Base-by-base conservation (phyloP, 2,113 vertebrate species). In the Pithys albifrons region DNA sequence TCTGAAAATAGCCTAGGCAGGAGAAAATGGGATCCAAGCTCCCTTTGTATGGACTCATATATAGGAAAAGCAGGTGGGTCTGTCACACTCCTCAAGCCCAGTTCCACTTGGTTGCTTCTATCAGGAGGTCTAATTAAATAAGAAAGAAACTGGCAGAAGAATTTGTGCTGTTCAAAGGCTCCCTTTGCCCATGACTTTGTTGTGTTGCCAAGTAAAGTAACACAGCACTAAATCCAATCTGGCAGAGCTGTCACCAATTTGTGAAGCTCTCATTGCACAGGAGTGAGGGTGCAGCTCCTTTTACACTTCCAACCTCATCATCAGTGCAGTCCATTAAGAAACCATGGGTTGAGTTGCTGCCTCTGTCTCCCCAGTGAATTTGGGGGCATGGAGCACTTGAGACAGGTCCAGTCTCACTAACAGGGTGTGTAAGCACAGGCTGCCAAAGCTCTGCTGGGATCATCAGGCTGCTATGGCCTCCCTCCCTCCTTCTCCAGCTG, bases 181-280 rank as follows among this genome's bases (percentile, higher is more conserved):
- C 18, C 48, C 12, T 72, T 93, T 91, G 15, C 65, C 59, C 22
- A 9, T 46, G 33, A 62, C 33, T 74, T 81, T 48, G 25, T 93
- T 94, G 78, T 3, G 1, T 58, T 85, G 66, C 81, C 76, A 75
- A 59, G 88, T 69, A 54, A 78, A 89, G 23, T 77, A 93, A 73
- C 66, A 52, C 24, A 59, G 51, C 62, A 55, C 51, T 91, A 86
- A 93, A 97, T 89, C 57, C 62, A 84, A 67, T 94, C 89, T 72
- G 93, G 37, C 54, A 88, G 72, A 72, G n/a, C 67, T 91, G 66
- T 45, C 78, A 73, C n/a, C 1, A 3, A 17, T 86, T 67, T 3
- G 6, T 81, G 65, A 72, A 88, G 67, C 22, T 83, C 59, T 82
- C 24, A 7, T 25, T 72, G 39, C 61, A 37, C 9, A 33, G 49